phyloP scores from a whole-genome alignment of 2,113 vertebrate genomes.

The Gavialis gangeticus region DNA sequence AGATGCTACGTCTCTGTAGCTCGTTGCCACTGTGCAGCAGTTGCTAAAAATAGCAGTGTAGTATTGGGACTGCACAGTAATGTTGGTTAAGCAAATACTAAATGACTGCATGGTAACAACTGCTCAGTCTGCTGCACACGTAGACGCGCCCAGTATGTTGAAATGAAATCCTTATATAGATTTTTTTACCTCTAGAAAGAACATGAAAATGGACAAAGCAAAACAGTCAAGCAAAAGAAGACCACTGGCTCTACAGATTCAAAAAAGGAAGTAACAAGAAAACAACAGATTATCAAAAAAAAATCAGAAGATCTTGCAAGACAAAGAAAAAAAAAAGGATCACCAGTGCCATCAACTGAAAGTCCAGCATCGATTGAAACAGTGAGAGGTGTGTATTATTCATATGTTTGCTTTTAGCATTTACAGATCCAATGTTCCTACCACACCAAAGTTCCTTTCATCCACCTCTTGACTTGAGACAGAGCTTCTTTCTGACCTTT shows the following conservation, averaged over 20 bases:
- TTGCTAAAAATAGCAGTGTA: no score
- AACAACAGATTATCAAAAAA: not conserved
- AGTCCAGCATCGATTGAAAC: slow-evolving; percentile 79
- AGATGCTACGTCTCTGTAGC: no score
- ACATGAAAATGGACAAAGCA: slow-evolving; percentile 20
- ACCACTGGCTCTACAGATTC: not conserved
- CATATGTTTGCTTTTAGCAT: not conserved
- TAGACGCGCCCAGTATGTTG: not conserved
- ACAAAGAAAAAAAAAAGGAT: not conserved
- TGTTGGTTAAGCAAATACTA: no score
- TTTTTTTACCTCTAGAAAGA: slow-evolving; percentile 56
- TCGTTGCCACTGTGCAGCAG: no score
- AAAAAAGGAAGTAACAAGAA: not conserved
- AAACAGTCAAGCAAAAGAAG: slow-evolving; percentile 29
- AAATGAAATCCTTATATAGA: not conserved
- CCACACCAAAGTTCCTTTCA: no score
- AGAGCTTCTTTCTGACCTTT: no score
- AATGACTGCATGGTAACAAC: no score
- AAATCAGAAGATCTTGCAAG: not conserved
- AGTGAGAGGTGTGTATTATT: slow-evolving; percentile 87
- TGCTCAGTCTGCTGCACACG: not conserved
- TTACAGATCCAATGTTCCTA: not conserved
- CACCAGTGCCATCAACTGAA: slow-evolving; percentile 12
- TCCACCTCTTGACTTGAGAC: no score
- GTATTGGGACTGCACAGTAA: no score